A percentile compares a stretch with the other conserved stretches of the same genome.
Conservation (phyloP, 1,140 invertebrate species). For the Drosophila pseudoananassae region DNA sequence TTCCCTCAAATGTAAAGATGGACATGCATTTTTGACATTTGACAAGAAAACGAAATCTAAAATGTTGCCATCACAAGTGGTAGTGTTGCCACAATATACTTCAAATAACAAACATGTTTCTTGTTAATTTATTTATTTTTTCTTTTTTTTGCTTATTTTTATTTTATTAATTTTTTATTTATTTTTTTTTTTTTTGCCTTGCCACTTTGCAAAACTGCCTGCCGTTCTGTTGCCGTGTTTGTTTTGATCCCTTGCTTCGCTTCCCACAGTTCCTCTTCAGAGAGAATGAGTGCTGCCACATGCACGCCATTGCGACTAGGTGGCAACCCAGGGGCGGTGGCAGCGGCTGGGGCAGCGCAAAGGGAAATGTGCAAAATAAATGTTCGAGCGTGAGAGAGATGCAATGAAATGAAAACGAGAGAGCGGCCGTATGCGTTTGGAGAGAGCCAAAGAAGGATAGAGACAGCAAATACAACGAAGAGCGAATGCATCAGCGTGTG, state of each 20-base stretch:
- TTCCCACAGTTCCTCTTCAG: not conserved
- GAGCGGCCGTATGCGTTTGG: constrained; percentile 20
- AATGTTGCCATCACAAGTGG: too few species aligned
- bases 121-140: not conserved
- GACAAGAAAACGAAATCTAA: too few species aligned
- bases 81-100: too few species aligned
- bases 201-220: constrained; percentile 34
- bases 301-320: constrained; percentile 43
- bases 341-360: constrained; percentile 32
- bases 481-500: constrained; percentile 36
- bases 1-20: too few species aligned
- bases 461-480: constrained; percentile 9
- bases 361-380: constrained; percentile 46
- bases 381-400: constrained; percentile 23
- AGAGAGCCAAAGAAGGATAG: constrained; percentile 6
- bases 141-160: not conserved
- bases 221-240: constrained; percentile 52
- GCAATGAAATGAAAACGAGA: constrained; percentile 19
- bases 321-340: constrained; percentile 59
- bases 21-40: too few species aligned
- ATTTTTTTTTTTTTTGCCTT: not conserved
- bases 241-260: constrained; percentile 73
- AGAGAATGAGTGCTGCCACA: constrained; percentile 32
- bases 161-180: not conserved
- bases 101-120: too few species aligned